phyloP scores from a whole-genome alignment of 2,888 invertebrate genomes.

The Heptascelio sp. region DNA sequence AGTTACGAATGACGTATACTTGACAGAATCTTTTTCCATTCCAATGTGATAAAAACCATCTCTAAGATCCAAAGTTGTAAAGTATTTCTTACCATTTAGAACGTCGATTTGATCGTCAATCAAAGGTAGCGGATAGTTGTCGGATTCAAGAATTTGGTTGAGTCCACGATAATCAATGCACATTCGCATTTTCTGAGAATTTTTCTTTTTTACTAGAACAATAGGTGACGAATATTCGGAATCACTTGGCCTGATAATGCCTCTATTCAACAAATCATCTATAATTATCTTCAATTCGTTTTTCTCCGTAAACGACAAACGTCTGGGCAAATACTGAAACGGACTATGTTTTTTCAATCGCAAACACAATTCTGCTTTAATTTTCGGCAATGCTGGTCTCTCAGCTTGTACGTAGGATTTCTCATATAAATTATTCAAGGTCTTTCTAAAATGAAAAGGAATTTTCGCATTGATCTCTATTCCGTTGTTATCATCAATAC shows the following conservation, averaged over 20 bases:
- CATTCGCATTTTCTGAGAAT: neutral
- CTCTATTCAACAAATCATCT: neutral
- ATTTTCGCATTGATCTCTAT: neutral
- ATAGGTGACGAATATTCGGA: neutral
- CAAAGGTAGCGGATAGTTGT: neutral
- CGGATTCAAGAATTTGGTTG: neutral
- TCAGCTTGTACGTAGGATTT: neutral
- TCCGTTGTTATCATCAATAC: neutral
- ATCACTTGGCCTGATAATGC: neutral
- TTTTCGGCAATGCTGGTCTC: neutral
- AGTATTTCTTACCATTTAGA: slow-evolving; percentile 41
- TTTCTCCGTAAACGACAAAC: neutral
- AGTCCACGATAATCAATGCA: neutral
- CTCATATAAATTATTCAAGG: neutral
- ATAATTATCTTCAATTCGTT: neutral
- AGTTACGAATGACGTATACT: slow-evolving; percentile 44
- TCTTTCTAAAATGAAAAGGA: neutral
- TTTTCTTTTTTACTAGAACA: neutral
- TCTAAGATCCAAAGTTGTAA: slow-evolving; percentile 41
- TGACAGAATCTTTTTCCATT: slow-evolving; percentile 41
- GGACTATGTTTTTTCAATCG: neutral
- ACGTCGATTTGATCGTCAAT: slow-evolving; percentile 60
- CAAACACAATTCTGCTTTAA: neutral
- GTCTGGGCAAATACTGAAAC: neutral
- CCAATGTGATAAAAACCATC: slow-evolving; percentile 52